Evolutionary conservation across 2,888 invertebrate species (phyloP).

Genomic region (Sepioteuthis lessoniana): DNA sequence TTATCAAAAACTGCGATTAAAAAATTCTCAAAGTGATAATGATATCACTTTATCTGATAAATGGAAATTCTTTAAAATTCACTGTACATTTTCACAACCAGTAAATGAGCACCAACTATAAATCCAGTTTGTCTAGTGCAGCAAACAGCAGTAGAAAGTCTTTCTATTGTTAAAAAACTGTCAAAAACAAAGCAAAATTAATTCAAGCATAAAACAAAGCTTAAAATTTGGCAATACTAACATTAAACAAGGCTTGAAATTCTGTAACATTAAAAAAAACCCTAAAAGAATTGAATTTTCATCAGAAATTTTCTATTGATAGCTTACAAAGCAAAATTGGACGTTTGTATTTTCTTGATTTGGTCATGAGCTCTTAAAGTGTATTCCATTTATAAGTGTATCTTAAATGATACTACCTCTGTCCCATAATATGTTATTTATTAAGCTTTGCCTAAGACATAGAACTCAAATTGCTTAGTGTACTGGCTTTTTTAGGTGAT

Average conservation of each 20-base stretch:
- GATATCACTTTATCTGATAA: neutral
- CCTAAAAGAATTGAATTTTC: neutral
- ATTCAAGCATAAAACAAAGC: neutral
- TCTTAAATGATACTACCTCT: too few species aligned
- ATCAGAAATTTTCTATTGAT: neutral
- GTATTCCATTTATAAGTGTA: too few species aligned
- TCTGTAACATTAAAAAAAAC: neutral
- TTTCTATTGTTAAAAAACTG: neutral
- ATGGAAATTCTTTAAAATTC: neutral
- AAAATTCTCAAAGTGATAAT: neutral
- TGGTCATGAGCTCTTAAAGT: too few species aligned
- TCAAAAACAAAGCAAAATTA: neutral
- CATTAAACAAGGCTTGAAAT: too few species aligned
- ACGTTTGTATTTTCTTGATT: too few species aligned
- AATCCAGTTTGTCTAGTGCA: neutral
- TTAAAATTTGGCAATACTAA: neutral
- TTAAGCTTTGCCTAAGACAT: too few species aligned
- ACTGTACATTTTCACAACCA: neutral
- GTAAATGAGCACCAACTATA: neutral
- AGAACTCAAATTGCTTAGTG: too few species aligned
- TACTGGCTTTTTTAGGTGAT: too few species aligned
- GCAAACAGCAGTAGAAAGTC: neutral
- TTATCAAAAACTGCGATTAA: neutral
- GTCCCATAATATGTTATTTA: too few species aligned
- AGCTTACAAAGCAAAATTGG: too few species aligned